Evolutionary conservation across 2,797 vertebrate species (phyloP).

Genomic region (Pseudomugil gertrudae): DNA sequence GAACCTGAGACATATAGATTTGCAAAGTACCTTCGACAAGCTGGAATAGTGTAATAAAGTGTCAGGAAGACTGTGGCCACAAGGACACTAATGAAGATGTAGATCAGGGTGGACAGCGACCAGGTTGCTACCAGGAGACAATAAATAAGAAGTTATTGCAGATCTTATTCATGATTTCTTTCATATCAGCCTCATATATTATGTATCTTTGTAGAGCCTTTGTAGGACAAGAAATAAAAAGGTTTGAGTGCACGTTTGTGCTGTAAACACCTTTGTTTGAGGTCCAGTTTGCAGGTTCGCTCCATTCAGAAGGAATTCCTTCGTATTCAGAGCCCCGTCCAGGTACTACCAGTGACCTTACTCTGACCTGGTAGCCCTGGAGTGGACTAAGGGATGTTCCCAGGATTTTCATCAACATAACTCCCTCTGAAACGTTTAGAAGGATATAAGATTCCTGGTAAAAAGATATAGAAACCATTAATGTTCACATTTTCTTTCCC

Average conservation of each 20-base stretch:
- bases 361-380: conserved; percentile 62
- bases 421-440: conserved; percentile 10
- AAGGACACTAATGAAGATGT: conserved; percentile 37
- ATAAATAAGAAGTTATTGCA: not conserved
- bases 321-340: accelerated
- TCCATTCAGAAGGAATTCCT: conserved; percentile 78
- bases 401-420: conserved; percentile 14
- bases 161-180: not conserved
- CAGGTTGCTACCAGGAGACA: conserved; percentile 50
- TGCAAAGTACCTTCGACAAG: conserved; percentile 66
- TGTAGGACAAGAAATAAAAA: not conserved
- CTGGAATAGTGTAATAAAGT: conserved; percentile 66
- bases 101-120: conserved; percentile 46
- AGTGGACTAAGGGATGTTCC: conserved; percentile 28
- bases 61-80: conserved; percentile 45
- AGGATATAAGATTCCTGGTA: conserved; percentile 23
- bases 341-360: conserved; percentile 56
- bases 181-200: not conserved
- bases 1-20: not conserved
- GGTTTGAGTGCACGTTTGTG: not conserved
- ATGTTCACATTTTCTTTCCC: not conserved
- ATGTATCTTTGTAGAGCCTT: not conserved
- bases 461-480: not conserved
- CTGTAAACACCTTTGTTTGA: conserved; percentile 63
- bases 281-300: conserved; percentile 58